Evolutionary conservation across 1,140 invertebrate species (phyloP).

Genomic region (Pseudachorutes palmiensis): DNA sequence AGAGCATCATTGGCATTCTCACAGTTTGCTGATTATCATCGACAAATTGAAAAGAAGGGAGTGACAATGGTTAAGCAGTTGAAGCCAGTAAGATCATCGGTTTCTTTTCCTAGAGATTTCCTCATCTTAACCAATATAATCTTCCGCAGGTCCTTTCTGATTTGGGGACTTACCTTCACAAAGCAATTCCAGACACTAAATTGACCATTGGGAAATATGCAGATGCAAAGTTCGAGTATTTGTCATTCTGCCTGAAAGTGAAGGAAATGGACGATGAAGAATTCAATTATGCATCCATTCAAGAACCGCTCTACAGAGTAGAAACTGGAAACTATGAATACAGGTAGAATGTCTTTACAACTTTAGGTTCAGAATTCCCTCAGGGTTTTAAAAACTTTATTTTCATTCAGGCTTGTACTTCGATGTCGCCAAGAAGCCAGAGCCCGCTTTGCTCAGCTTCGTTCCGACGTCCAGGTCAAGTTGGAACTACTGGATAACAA

Average conservation of each 20-base stretch:
- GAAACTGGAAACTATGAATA: conserved; percentile 99
- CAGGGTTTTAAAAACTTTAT: too few species aligned
- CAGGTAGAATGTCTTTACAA: conserved; percentile 49
- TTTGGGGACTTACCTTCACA: conserved; percentile 89
- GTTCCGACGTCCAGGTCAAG: conserved; percentile 93
- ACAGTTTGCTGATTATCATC: conserved; percentile 88
- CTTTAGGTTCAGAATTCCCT: conserved; percentile 13
- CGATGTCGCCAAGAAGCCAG: conserved; percentile 91
- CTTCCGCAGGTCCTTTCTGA: conserved; percentile 68
- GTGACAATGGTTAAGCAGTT: conserved; percentile 81
- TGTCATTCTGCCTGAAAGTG: conserved; percentile 95
- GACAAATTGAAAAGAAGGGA: conserved; percentile 84
- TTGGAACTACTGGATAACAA: conserved; percentile 95
- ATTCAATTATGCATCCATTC: conserved; percentile 82
- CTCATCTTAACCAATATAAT: background rate
- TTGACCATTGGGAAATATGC: conserved; percentile 95
- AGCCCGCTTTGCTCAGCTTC: conserved; percentile 76
- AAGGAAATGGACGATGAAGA: conserved; percentile 99
- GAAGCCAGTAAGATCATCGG: conserved; percentile 79
- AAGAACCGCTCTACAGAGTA: conserved; percentile 92
- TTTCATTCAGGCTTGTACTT: conserved; percentile 70
- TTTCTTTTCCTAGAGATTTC: too few species aligned
- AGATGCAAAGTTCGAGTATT: conserved; percentile 95
- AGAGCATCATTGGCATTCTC: conserved; percentile 91
- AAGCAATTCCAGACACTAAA: conserved; percentile 96